Evolutionary conservation across 1,140 invertebrate species (phyloP).

Genomic region (Polypedilum vanderplanki): DNA sequence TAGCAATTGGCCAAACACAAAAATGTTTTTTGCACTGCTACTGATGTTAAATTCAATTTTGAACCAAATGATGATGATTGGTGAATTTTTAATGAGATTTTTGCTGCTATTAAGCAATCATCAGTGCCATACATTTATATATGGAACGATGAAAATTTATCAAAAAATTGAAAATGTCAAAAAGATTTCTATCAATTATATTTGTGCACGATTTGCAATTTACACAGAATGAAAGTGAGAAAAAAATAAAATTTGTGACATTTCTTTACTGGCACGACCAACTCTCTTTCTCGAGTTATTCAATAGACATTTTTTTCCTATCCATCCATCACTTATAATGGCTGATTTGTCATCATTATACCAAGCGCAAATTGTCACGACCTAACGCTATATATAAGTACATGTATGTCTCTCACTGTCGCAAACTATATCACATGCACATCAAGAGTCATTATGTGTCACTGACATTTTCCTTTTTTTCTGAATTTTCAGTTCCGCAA

Average conservation of each 20-base stretch:
- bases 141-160: not conserved
- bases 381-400: not conserved
- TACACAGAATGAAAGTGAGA: no score
- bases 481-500: not conserved
- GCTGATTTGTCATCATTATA: slow-evolving; percentile 25
- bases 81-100: slow-evolving; percentile 24
- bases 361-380: slow-evolving; percentile 24
- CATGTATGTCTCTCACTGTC: slow-evolving; percentile 9
- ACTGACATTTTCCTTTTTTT: not conserved
- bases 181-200: no score
- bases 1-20: not conserved
- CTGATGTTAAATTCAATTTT: slow-evolving; percentile 23
- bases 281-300: no score
- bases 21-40: not conserved
- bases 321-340: no score
- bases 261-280: no score
- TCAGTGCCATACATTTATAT: not conserved
- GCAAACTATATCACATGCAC: not conserved
- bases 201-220: no score
- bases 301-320: no score
- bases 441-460: not conserved
- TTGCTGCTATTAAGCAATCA: slow-evolving; percentile 20
- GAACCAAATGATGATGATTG: slow-evolving; percentile 20
- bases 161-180: no score
- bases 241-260: no score